Conservation (phyloP, 2,797 vertebrate genomes). For the Enteromius paludinosus region DNA sequence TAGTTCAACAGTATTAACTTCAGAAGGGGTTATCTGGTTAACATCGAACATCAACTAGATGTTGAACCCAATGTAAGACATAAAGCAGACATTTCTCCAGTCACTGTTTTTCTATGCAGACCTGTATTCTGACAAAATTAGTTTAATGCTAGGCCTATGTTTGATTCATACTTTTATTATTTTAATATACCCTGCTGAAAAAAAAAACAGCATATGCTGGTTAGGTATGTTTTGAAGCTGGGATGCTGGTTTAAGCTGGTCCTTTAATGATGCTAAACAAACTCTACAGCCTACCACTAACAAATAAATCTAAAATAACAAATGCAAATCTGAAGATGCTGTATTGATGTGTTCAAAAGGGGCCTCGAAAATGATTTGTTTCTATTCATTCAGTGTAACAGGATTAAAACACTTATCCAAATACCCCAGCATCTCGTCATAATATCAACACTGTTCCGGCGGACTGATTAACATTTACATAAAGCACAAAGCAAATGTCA, state of each 20-base stretch:
- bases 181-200: no score
- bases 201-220: no score
- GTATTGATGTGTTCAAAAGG: not conserved
- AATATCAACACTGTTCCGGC: conserved; percentile 6
- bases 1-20: not conserved
- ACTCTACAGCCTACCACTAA: not conserved
- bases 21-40: not conserved
- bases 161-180: no score
- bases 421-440: not conserved
- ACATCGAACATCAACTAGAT: not conserved
- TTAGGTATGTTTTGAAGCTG: no score
- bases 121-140: no score
- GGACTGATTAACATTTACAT: conserved; percentile 46
- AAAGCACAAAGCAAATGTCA: conserved; percentile 44
- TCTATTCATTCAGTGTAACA: conserved; percentile 5
- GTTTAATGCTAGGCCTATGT: no score
- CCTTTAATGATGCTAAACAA: not conserved
- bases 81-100: not conserved
- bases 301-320: not conserved
- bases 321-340: not conserved
- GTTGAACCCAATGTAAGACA: not conserved
- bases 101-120: no score
- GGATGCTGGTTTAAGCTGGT: no score
- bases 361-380: not conserved
- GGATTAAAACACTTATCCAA: conserved; percentile 3